A percentile compares a stretch with the other conserved stretches of the same genome.
These are phyloP conservation scores for Aeoliscus strigatus DNA, from an alignment of 2,797 vertebrate species.

Conservation along the genomic window DNA sequence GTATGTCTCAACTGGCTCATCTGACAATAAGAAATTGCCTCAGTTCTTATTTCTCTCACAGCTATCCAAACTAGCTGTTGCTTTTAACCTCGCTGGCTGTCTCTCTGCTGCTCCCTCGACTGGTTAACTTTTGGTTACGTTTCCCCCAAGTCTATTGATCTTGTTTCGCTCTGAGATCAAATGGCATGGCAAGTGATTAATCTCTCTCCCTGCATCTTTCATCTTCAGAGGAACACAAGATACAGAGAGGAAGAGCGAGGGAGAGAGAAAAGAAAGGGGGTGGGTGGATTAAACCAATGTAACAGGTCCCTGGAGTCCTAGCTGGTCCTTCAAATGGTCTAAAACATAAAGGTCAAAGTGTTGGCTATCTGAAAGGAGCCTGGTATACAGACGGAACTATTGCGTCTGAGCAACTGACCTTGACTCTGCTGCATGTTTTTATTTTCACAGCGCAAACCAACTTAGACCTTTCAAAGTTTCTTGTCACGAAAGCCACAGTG, in stretches of 20 bases:
- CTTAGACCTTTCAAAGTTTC: slow-evolving; percentile 14
- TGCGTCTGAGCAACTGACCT: slow-evolving; percentile 49
- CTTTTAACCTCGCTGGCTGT: slow-evolving; percentile 29
- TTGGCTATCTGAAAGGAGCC: slow-evolving; percentile 30
- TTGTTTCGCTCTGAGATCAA: slow-evolving; percentile 72
- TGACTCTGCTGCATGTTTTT: slow-evolving; percentile 17
- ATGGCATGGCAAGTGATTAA: slow-evolving; percentile 73
- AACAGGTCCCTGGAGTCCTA: slow-evolving; percentile 45
- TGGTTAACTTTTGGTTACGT: slow-evolving; percentile 59
- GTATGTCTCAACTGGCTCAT: slow-evolving; percentile 38
- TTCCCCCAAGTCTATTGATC: slow-evolving; percentile 66
- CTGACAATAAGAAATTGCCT: slow-evolving; percentile 30
- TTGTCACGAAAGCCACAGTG: too few species aligned
- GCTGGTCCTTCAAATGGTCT: slow-evolving; percentile 48
- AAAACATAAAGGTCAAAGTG: slow-evolving; percentile 54
- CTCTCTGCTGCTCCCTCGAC: slow-evolving; percentile 27
- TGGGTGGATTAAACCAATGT: slow-evolving; percentile 55
- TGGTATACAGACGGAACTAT: too few species aligned
- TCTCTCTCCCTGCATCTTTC: slow-evolving; percentile 68
- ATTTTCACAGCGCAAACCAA: neutral
- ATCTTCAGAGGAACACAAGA: slow-evolving; percentile 66
- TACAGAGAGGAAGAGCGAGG: slow-evolving; percentile 40
- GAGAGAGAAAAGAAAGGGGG: neutral
- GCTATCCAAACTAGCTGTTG: slow-evolving; percentile 56
- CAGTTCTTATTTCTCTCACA: slow-evolving; percentile 30